Evolutionary conservation across 2,888 invertebrate species (phyloP).

Genomic region (Unio pictorum): DNA sequence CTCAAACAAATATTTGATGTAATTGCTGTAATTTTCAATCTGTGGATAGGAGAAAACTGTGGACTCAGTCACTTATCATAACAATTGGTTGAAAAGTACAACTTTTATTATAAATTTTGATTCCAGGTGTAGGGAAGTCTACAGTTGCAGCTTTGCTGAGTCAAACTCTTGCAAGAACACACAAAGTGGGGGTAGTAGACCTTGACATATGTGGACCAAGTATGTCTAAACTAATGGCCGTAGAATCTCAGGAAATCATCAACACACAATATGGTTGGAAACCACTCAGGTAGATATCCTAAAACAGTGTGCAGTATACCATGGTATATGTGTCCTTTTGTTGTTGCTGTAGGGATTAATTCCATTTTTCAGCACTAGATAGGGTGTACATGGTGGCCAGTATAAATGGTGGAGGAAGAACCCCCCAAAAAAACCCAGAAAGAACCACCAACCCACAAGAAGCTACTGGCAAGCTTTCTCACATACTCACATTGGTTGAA

Average conservation of each 20-base stretch:
- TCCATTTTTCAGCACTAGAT: too few species aligned
- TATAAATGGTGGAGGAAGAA: too few species aligned
- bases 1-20: too few species aligned
- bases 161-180: slow-evolving; percentile 11
- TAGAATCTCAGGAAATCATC: slow-evolving; percentile 13
- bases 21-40: too few species aligned
- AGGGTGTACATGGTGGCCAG: too few species aligned
- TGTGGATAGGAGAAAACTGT: too few species aligned
- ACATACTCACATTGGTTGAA: too few species aligned
- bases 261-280: slow-evolving; percentile 26
- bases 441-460: too few species aligned
- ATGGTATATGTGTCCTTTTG: background rate
- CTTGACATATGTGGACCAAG: slow-evolving; percentile 27
- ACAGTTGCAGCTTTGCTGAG: slow-evolving; percentile 15
- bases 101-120: background rate
- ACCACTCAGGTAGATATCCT: slow-evolving; percentile 14
- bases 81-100: background rate
- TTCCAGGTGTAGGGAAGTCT: slow-evolving; percentile 24
- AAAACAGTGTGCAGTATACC: background rate
- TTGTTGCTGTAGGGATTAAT: too few species aligned
- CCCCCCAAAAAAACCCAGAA: too few species aligned
- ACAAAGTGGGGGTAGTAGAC: slow-evolving; percentile 24
- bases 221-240: slow-evolving; percentile 14
- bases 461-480: too few species aligned
- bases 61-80: too few species aligned